A percentile compares a stretch with the other conserved stretches of the same genome.
Evolutionary conservation across 2,113 vertebrate species (phyloP).

Genomic region (Pogona vitticeps): DNA sequence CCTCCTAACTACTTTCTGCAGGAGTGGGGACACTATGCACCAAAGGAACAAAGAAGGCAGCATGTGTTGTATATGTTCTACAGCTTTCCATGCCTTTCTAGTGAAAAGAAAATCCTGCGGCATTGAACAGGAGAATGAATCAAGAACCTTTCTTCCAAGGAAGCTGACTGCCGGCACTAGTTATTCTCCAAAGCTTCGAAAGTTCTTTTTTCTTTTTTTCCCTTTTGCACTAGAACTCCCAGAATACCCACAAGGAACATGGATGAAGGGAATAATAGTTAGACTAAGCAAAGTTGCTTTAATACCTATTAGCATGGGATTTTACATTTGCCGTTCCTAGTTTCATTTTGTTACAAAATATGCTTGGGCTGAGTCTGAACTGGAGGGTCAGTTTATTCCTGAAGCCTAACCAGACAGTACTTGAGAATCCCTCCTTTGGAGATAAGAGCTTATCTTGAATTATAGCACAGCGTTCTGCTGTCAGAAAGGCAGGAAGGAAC

Average conservation of each 20-base stretch:
- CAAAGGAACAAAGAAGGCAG: not conserved
- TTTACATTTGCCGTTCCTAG: not conserved
- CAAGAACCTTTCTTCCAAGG: too few relatives aligned
- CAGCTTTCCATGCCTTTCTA: not conserved
- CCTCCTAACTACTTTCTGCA: not conserved
- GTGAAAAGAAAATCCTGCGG: too few relatives aligned
- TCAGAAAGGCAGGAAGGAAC: conserved; percentile 14
- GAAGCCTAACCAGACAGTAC: not conserved
- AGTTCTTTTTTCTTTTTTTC: too few relatives aligned
- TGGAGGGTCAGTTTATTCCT: not conserved
- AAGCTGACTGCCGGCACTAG: too few relatives aligned
- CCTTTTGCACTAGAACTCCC: too few relatives aligned
- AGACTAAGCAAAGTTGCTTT: too few relatives aligned
- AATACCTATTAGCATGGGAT: not conserved
- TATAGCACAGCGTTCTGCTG: not conserved
- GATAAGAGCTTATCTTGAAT: conserved; percentile 29
- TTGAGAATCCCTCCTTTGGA: not conserved
- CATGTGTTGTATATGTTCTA: not conserved
- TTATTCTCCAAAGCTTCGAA: too few relatives aligned
- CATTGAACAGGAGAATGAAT: too few relatives aligned
- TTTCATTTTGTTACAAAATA: conserved; percentile 10
- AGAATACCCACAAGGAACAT: too few relatives aligned
- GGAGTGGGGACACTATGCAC: not conserved
- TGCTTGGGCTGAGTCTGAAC: not conserved
- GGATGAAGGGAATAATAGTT: too few relatives aligned